Base-by-base conservation (phyloP, 1,140 invertebrate genomes). In the Rhizoglyphus robini region DNA sequence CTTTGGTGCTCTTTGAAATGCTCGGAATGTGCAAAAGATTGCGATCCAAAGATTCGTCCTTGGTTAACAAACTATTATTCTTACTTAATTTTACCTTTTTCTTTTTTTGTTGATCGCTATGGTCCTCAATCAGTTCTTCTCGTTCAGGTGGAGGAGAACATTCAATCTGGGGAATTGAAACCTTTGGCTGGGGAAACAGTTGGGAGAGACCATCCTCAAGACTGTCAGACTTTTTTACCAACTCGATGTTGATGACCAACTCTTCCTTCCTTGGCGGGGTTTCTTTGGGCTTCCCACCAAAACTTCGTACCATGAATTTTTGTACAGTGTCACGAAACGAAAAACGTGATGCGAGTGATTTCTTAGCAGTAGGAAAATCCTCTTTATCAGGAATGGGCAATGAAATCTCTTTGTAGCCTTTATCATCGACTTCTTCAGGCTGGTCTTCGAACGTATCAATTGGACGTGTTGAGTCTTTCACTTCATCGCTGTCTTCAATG, bases 131-230 rank as follows among this genome's bases (percentile, higher is more conserved):
- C n/a, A n/a, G n/a, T n/a, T n/a, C n/a, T n/a, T 25, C 25, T 5
- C 5, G 32, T 47, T 63, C 34, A 8, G 13, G 36, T 58, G 13
- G 36, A n/a, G n/a, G n/a, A 51, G 27, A 36, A 11, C 34, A 31
- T 63, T 63, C 36, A 18, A 36, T 63, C 11, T 54, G 30, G 18
- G 27, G 27, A 58, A 63, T 63, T 63, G 32, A 46, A 15, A n/a
- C 13, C 23, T 18, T 49, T 36, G 34, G 20, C n/a, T 20, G 15
- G 25, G 5, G 25, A n/a, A 13, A 8, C 48, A n/a, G 8, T n/a
- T 51, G n/a, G 30, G 30, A 8, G 5, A 8, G 5, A n/a, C 5
- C 30, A 29, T 63, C 61, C 15, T 63, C 61, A n/a, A 23, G 25
- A 8, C 5, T 8, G 11, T 51, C 25, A 63, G n/a, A 11, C 32